Percentiles rank a stretch among this genome's conserved stretches.
These are phyloP conservation scores for Emydocephalus ijimae DNA, from an alignment of 2,113 vertebrate genomes.

Conservation along the genomic window DNA sequence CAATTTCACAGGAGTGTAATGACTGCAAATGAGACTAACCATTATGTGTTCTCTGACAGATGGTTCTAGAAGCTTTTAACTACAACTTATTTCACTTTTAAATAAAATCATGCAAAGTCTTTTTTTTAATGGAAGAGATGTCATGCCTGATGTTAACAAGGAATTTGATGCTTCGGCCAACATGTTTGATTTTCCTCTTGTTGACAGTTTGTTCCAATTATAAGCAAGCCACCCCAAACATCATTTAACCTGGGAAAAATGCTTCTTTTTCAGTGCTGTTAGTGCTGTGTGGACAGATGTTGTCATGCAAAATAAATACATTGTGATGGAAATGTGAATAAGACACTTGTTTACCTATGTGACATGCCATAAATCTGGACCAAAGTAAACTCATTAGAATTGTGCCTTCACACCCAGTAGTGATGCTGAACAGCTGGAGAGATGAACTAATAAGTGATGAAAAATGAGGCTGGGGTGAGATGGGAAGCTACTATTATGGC, in stretches of 20 bases:
- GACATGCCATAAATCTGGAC: slow-evolving; percentile 59
- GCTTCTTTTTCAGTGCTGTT: slow-evolving; percentile 5
- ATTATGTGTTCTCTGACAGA: not conserved
- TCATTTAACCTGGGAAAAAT: slow-evolving; percentile 11
- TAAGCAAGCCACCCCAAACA: slow-evolving; percentile 11
- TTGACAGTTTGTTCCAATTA: not conserved
- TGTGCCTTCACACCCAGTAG: slow-evolving; percentile 60
- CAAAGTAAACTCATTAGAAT: slow-evolving; percentile 62
- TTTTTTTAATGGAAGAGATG: slow-evolving; percentile 24
- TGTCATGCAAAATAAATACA: slow-evolving; percentile 42
- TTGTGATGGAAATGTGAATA: slow-evolving; percentile 43
- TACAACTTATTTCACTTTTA: not conserved
- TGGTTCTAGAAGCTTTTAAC: not conserved
- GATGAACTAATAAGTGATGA: slow-evolving; percentile 68
- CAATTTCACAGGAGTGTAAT: not conserved
- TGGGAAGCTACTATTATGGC: slow-evolving; percentile 50
- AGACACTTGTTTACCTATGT: slow-evolving; percentile 38
- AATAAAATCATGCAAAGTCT: not conserved
- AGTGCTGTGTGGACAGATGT: not conserved
- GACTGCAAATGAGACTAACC: not conserved
- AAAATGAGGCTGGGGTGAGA: slow-evolving; percentile 43
- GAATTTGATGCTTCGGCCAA: slow-evolving; percentile 19
- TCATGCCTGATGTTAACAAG: not conserved
- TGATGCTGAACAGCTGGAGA: slow-evolving; percentile 66
- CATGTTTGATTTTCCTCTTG: not conserved